A percentile compares a stretch with the other conserved stretches of the same genome.
Evolutionary conservation across 2,113 vertebrate genomes (phyloP).

Genomic region (Datnioides undecimradiatus): DNA sequence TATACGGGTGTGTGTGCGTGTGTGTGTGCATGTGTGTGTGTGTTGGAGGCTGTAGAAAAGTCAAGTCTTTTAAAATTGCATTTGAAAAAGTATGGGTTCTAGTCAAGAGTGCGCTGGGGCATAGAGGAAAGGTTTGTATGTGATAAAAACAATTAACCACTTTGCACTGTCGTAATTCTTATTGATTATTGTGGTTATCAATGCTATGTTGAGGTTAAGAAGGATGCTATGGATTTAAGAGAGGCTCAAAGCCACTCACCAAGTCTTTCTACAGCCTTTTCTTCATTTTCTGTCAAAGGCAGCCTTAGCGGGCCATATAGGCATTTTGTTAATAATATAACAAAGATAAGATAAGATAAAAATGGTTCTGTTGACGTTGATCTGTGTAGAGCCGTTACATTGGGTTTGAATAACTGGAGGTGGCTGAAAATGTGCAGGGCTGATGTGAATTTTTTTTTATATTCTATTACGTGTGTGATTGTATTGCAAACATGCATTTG

Average conservation of each 20-base stretch:
- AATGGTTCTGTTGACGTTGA: too few species aligned
- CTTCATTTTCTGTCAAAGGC: neutral
- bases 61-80: slow-evolving; percentile 5
- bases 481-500: neutral
- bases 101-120: neutral
- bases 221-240: neutral
- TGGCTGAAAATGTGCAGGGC: neutral
- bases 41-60: slow-evolving; percentile 13
- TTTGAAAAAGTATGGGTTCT: neutral
- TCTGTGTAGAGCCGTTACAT: too few species aligned
- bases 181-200: slow-evolving; percentile 24
- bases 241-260: neutral
- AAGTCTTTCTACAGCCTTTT: neutral
- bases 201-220: slow-evolving; percentile 9
- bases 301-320: neutral
- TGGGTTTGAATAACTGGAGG: neutral
- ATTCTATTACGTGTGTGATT: neutral
- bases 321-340: neutral
- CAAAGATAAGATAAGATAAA: neutral
- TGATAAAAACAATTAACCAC: slow-evolving; percentile 29
- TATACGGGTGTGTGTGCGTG: too few species aligned
- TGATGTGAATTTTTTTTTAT: neutral
- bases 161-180: slow-evolving; percentile 36
- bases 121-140: neutral
- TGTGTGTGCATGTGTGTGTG: neutral